A percentile compares a stretch with the other conserved stretches of the same genome.
phyloP scores from a whole-genome alignment of 2,888 invertebrate species.

The Pristionchus maxplancki region DNA sequence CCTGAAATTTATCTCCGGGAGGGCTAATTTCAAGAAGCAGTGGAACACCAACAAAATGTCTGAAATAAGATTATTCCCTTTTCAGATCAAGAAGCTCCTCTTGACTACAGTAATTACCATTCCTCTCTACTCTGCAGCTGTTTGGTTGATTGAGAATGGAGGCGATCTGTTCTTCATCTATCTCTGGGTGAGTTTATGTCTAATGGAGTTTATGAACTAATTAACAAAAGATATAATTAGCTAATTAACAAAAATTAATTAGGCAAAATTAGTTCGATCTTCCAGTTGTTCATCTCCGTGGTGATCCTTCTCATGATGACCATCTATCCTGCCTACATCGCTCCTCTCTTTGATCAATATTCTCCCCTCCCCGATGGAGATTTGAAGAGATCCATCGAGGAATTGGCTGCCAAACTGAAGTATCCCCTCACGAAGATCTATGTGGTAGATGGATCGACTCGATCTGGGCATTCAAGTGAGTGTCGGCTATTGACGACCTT shows the following conservation, averaged over 20 bases:
- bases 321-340: constrained; percentile 92
- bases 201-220: too few species aligned
- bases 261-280: not conserved
- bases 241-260: not conserved
- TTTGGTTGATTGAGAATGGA: constrained; percentile 85
- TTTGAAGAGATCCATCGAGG: constrained; percentile 86
- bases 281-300: constrained; percentile 85
- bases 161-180: constrained; percentile 96
- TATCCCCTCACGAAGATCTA: constrained; percentile 95
- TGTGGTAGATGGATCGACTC: constrained; percentile 87
- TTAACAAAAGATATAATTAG: too few species aligned
- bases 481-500: too few species aligned
- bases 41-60: too few species aligned
- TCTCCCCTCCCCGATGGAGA: constrained; percentile 94
- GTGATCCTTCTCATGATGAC: constrained; percentile 83
- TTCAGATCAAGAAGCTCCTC: constrained; percentile 87
- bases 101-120: constrained; percentile 85
- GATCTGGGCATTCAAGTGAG: constrained; percentile 86
- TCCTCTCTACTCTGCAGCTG: constrained; percentile 86
- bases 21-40: too few species aligned
- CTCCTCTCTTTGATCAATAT: constrained; percentile 97
- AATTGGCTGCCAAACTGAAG: constrained; percentile 87
- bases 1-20: too few species aligned
- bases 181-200: constrained; percentile 88
- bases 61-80: too few species aligned